Base-by-base conservation (phyloP, 2,113 vertebrate genomes). In the Picathartes gymnocephalus region DNA sequence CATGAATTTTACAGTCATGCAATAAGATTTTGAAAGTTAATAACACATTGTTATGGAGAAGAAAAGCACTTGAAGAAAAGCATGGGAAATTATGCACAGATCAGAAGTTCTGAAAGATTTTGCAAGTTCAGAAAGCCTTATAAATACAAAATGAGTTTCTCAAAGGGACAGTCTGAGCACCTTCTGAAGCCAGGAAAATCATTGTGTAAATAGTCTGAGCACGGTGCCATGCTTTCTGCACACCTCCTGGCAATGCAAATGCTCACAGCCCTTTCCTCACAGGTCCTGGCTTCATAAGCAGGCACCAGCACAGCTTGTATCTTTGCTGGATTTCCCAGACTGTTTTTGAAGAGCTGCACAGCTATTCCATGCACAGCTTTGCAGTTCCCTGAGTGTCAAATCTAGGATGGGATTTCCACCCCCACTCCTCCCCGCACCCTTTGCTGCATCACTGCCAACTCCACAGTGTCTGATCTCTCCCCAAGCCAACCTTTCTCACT, bases 131-230 rank as follows among this genome's bases (percentile, higher is more conserved):
- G 73, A 72, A 93, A 94, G 27, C 65, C 85, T 93, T 78, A 94
- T 92, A 84, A 93, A 96, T 90, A 86, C 65, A 53, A 86, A 92
- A 94, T 81, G 23, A 58, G 61, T 31, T 93, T 88, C 77, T 94
- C 25, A 10, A 47, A 90, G 65, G 76, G 90, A 76, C 64, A 93
- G 64, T 33, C 45, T 64, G 92, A 93, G 78, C 45, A 27, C 3
- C 60, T 83, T 64, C 71, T 2, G 22, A 78, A 77, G 79, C n/a
- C 80, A 86, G 71, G 64, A 88, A 64, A 74, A 92, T 86, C 88
- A 48, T 40, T 30, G 31, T 90, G 88, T 50, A 51, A 77, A 87
- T 62, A 83, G 71, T 51, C 64, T 58, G 71, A 82, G 54, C 79
- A 60, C 2, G 7, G 68, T 11, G 56, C 58, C 44, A 4, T 19